Conservation (phyloP, 1,140 invertebrate genomes). For the Eurytemora carolleeae region DNA sequence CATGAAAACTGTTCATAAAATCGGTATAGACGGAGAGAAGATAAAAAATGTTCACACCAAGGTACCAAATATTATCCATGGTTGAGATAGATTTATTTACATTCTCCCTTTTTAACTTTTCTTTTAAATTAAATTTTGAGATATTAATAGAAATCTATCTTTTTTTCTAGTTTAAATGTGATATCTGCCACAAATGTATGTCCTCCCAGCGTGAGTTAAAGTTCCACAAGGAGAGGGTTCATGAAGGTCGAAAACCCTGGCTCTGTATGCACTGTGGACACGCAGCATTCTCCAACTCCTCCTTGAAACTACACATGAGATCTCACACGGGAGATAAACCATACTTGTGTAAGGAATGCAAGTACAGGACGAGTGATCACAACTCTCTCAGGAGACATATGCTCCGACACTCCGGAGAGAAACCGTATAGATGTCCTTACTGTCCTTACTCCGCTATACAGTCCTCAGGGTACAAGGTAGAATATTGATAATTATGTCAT, state of each 20-base stretch:
- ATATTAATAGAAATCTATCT: too few relatives aligned
- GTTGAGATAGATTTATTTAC: too few relatives aligned
- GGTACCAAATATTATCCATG: too few relatives aligned
- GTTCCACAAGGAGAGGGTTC: not conserved
- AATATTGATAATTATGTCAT: too few relatives aligned
- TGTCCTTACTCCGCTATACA: constrained; percentile 47
- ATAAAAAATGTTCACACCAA: too few relatives aligned
- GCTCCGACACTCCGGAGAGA: constrained; percentile 49
- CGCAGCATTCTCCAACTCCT: not conserved
- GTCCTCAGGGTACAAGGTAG: constrained; percentile 25
- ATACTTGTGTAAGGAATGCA: constrained; percentile 52
- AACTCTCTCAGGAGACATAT: constrained; percentile 58
- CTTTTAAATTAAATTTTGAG: too few relatives aligned
- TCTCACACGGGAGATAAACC: constrained; percentile 45
- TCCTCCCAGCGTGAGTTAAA: not conserved
- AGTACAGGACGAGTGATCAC: constrained; percentile 52
- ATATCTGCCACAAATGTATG: not conserved
- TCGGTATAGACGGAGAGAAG: not conserved
- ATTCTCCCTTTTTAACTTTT: too few relatives aligned
- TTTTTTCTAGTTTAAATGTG: not conserved
- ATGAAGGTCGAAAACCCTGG: not conserved
- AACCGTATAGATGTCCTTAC: constrained; percentile 44
- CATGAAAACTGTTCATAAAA: not conserved
- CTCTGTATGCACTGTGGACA: not conserved
- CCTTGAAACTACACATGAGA: not conserved